phyloP scores from a whole-genome alignment of 2,113 vertebrate genomes.

The Catagonus wagneri region DNA sequence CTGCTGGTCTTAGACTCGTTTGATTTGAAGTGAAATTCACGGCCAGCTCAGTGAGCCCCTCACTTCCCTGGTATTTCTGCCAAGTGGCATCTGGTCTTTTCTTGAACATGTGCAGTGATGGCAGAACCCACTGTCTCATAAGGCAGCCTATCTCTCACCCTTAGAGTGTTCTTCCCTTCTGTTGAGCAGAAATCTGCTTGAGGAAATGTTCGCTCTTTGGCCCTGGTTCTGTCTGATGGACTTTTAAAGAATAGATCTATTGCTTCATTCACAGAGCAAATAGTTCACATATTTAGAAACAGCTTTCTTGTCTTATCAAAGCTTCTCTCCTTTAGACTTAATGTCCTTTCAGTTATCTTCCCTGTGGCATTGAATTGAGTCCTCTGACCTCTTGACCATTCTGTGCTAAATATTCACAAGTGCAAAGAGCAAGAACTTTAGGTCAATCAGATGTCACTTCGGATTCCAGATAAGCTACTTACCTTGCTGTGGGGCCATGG shows the following conservation, averaged over 20 bases:
- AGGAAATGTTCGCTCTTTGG: not conserved
- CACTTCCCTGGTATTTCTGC: not conserved
- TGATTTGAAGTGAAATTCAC: constrained; percentile 10
- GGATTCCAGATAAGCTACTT: not conserved
- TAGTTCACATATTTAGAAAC: not conserved
- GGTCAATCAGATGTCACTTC: not conserved
- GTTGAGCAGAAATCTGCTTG: not conserved
- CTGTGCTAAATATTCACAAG: not conserved
- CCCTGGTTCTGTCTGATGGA: not conserved
- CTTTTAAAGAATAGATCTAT: not conserved
- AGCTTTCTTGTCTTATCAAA: not conserved
- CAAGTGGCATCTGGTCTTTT: not conserved
- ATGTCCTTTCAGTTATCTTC: not conserved
- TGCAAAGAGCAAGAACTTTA: not conserved
- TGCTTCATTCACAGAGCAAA: not conserved
- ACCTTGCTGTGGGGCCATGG: not conserved
- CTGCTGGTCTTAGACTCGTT: not conserved
- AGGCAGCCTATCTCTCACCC: not conserved
- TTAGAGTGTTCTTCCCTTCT: not conserved
- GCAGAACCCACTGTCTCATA: not conserved
- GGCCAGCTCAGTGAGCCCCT: not conserved
- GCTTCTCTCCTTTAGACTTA: not conserved
- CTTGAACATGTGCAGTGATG: not conserved
- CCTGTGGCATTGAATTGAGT: not conserved
- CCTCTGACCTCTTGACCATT: not conserved